Evolutionary conservation across 2,113 vertebrate species (phyloP), one percentile per base, ranked within the genome.

Genomic region (Ammodytes marinus): DNA sequence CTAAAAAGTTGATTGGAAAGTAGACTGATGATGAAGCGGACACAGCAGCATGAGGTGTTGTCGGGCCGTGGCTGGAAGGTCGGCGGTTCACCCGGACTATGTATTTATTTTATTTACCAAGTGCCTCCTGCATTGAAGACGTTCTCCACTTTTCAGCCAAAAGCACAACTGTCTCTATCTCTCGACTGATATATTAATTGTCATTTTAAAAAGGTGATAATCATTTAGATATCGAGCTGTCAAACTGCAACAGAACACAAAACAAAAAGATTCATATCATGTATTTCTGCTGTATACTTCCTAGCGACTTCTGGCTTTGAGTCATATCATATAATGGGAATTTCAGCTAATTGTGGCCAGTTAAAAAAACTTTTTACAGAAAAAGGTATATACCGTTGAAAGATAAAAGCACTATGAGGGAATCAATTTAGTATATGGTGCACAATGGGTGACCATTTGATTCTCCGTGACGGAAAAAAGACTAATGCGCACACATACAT

Each of bases 1-100:
- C 12, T n/a, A 60, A 90, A 90, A 27, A 88, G 73, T 82, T 90
- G 87, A 92, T 88, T 92, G 81, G 27, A 89, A 91, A 86, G 19
- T 61, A 66, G 60, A 19, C 69, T 69, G 88, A 88, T 69, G 88
- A 88, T 88, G 86, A 89, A 81, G 85, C 86, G 80, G 89, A 88
- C 79, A 61, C 69, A 35, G 86, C 74, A 76, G 57, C 35, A 14
- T 60, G 64, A 71, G 40, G 81, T 39, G 52, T 52, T n/a, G 27
- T 27, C 27, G 53, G 68, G 70, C 43, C 10, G 14, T 6, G 39
- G 57, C 45, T 49, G 49, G 14, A 65, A 71, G 80, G 74, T 64
- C 50, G 46, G 40, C 39, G 58, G 13, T 61, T 59, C 27, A 77
- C 19, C 64, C 53, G 8, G 4, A 47, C 80, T 76, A 74, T 59